Evolutionary conservation across 2,113 vertebrate species (phyloP), one percentile per base, ranked within the genome.

Genomic region (Xerus inauris): DNA sequence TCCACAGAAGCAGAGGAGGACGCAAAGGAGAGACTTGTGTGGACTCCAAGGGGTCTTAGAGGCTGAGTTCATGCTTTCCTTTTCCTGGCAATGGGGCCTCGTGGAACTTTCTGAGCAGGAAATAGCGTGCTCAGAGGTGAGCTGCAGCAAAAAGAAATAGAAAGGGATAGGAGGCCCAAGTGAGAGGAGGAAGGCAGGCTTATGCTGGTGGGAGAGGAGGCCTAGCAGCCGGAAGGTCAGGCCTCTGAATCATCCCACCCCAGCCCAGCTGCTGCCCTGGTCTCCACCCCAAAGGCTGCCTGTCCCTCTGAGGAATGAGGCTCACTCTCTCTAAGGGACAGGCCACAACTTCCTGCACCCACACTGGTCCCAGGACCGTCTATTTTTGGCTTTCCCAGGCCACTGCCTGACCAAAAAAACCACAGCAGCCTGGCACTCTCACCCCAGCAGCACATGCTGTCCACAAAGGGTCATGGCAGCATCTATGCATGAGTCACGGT

Each of bases 351-450:
- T 89, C 94, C 93, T 79, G 38, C 72, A 69, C 0, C 0, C 19
- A 26, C 1, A 30, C 9, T 62, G 13, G 49, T 82, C 87, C 83
- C 28, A 13, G 81, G 77, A n/a, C 79, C 19, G 0, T 64, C 71
- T 94, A 88, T 96, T 97, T 96, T 94, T 65, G 87, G 72, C 42
- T 84, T 62, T 77, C 59, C 89, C 72, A 65, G 75, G 89, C 86
- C 82, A 71, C 30, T 4, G 90, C 92, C 51, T 87, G 64, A 94
- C 80, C 38, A 92, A 80, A 75, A 65, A 80, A 76, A 35, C 87
- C 87, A 90, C 75, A 98, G 96, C 89, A 96, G 96, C 86, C 17
- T 1, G 4, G 51, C 89, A 75, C 28, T 24, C 38, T 42, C 14
- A 38, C 85, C 57, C 64, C n/a, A 64, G 73, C 14, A 54, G 79